Evolutionary conservation across 2,113 vertebrate genomes (phyloP), one percentile per base, ranked within the genome.

Genomic region (Prietella phreatophila): DNA sequence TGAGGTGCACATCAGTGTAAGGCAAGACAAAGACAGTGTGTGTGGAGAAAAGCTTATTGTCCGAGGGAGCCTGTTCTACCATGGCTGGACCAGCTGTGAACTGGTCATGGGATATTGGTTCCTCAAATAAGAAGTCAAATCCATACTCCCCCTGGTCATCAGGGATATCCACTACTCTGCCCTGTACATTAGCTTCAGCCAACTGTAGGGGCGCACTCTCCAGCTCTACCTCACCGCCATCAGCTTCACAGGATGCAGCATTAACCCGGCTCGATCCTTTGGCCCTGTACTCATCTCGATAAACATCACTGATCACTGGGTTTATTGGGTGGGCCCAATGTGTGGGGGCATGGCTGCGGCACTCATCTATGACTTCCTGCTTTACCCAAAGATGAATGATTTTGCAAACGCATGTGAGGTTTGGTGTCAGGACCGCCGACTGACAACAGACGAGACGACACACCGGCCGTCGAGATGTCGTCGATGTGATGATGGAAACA

Each of bases 221-320:
- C 36, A 36, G 36, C 36, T 36, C 36, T 36, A 36, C 36, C 36
- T 36, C 36, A 36, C 36, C 36, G 36, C 36, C 36, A 99, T 99
- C 20, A 98, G 98, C 91, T 99, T 97, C 93, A 99, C 98, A 0
- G 98, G 98, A 58, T 99, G 98, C 7, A 95, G 98, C n/a, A 99
- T 99, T 87, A 99, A 99, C 88, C 98, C 98, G 0, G 98, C 98
- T 15, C 96, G 98, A 30, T 99, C 98, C 55, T 99, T 99, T 0
- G 98, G 98, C 19, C 97, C 98, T 0, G 97, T 98, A 0, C 91
- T 99, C 91, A 94, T 99, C 86, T 89, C 95, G 9, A 93, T 91
- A 33, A 61, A 97, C 85, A 99, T 99, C 87, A 90, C 89, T 27
- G 71, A 99, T 85, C 98, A 99, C 93, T 99, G 98, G 98, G 95